Evolutionary conservation across 2,113 vertebrate genomes (phyloP).

Genomic region (Leiothrix lutea): DNA sequence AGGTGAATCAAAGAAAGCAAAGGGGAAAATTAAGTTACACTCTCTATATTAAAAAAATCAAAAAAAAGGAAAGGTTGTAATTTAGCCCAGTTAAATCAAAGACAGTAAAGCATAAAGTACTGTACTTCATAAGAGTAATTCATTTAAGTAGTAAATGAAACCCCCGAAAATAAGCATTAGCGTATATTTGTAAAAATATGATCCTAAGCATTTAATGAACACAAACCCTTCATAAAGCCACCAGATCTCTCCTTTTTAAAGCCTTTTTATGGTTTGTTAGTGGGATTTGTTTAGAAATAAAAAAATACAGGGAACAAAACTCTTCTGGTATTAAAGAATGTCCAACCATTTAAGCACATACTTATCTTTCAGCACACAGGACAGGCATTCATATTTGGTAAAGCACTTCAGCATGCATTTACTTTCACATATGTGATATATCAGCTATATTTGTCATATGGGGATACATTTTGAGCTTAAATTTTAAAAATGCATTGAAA

Average conservation of each 20-base stretch:
- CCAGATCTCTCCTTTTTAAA: background rate
- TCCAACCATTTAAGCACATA: background rate
- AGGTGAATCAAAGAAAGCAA: background rate
- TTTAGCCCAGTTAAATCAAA: background rate
- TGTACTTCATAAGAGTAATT: background rate
- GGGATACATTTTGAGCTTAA: background rate
- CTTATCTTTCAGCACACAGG: background rate
- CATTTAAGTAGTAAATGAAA: background rate
- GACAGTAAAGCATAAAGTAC: background rate
- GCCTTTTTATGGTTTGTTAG: background rate
- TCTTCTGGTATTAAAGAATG: background rate
- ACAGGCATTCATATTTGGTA: background rate
- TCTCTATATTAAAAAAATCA: background rate
- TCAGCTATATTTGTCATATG: background rate
- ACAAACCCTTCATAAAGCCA: background rate
- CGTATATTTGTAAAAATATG: background rate
- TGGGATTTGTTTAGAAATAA: background rate
- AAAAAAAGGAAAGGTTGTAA: background rate
- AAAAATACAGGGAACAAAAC: background rate
- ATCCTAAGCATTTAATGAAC: background rate
- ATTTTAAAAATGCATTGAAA: background rate
- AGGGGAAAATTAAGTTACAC: background rate
- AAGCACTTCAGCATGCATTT: background rate
- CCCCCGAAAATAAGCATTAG: background rate
- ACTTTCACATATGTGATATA: background rate